Evolutionary conservation across 2,113 vertebrate genomes (phyloP), one percentile per base, ranked within the genome.

Genomic region (Jaculus jaculus): DNA sequence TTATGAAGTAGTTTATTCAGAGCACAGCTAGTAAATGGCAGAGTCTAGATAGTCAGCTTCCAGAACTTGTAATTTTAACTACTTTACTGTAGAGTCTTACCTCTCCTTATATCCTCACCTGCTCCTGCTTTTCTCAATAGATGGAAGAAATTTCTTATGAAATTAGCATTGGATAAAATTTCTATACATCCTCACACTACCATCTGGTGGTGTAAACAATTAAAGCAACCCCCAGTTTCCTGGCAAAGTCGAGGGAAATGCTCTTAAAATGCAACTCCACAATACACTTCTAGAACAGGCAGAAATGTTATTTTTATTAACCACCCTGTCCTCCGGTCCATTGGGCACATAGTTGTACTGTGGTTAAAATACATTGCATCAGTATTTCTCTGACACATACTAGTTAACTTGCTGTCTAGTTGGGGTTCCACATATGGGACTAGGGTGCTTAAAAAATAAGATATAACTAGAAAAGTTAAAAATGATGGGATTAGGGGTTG

Each of bases 121-220:
- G 8, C 51, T 23, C 42, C 3, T 7, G 6, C 15, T 83, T 87
- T 66, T 58, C 6, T 84, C 58, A 66, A 5, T 23, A 34, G 42
- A n/a, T 63, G 24, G 28, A 90, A 30, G 30, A 39, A 91, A 11
- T 95, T 84, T 34, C 34, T 84, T 84, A 66, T 24, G 23, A 65
- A 8, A 10, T 16, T 58, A 69, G 17, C 3, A 68, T 4, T 63
- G 51, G 84, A 54, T 21, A 63, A 85, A 72, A 93, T 87, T 87
- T 87, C 51, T 84, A 9, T 82, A 0, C 34, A 20, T 17, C 18
- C 26, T 83, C 93, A 84, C 72, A 88, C 71, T 96, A 93, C 94
- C 97, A 89, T 66, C 92, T 95, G 37, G 92, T 94, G 96, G 90
- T 74, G 0, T 28, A 90, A 81, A 65, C 5, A 54, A 87, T 84